Percentiles rank a stretch among this genome's conserved stretches.
phyloP scores from a whole-genome alignment of 2,888 invertebrate species.

The Herminia tarsipennalis region DNA sequence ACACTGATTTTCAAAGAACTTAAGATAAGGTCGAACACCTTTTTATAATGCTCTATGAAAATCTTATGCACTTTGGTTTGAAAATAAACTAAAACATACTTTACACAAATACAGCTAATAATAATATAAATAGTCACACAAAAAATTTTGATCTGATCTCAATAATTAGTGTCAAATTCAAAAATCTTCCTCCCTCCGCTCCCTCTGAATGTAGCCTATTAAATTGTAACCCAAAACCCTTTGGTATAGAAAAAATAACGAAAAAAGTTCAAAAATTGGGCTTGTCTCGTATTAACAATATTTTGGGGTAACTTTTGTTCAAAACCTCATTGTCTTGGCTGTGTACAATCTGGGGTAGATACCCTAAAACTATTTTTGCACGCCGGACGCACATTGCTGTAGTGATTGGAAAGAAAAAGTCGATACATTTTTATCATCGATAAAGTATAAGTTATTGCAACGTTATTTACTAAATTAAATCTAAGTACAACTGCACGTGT shows the following conservation, averaged over 20 bases:
- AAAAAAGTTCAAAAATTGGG: constrained; percentile 46
- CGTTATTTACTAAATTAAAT: no score
- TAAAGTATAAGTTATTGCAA: no score
- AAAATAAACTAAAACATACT: no score
- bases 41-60: no score
- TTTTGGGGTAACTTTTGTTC: constrained; percentile 77
- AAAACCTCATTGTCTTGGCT: constrained; percentile 59
- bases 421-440: not conserved
- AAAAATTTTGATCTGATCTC: no score
- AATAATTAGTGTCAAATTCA: constrained; percentile 33
- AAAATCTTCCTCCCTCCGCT: constrained; percentile 59
- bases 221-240: constrained; percentile 75
- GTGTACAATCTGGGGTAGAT: constrained; percentile 58
- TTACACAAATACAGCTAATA: constrained; percentile 2
- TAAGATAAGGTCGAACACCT: no score
- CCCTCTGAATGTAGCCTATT: constrained; percentile 66
- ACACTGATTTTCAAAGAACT: no score
- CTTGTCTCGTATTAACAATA: constrained; percentile 63
- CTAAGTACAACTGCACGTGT: no score
- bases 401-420: constrained; percentile 44
- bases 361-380: constrained; percentile 64
- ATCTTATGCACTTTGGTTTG: no score
- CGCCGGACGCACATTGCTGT: constrained; percentile 48
- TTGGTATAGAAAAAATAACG: constrained; percentile 34
- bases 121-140: not conserved